phyloP scores from a whole-genome alignment of 2,888 invertebrate genomes.

The Artemia sinica region DNA sequence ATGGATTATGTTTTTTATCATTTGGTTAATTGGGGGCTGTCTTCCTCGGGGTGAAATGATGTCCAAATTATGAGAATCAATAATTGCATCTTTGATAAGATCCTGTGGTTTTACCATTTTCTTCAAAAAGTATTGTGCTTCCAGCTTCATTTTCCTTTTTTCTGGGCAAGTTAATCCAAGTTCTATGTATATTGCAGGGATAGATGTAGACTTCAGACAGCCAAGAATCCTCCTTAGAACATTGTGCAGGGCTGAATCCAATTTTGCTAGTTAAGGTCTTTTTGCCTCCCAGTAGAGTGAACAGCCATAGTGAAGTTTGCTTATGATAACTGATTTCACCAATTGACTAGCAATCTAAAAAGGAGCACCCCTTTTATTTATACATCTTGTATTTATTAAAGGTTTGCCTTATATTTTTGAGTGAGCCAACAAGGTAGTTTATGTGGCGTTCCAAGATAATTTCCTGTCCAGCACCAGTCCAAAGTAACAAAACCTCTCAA shows the following conservation, averaged over 20 bases:
- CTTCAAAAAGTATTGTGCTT: not conserved
- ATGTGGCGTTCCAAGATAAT: conserved; percentile 6
- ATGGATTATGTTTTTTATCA: too few species aligned
- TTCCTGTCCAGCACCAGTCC: not conserved
- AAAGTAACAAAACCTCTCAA: conserved; percentile 9
- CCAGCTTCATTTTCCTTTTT: not conserved
- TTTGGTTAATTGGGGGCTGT: too few species aligned
- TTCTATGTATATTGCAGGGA: not conserved
- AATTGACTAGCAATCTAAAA: not conserved
- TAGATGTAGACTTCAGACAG: conserved; percentile 2
- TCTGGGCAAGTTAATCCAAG: not conserved
- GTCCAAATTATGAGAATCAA: not conserved
- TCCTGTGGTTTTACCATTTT: not conserved
- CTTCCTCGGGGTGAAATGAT: not conserved
- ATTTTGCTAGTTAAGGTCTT: not conserved
- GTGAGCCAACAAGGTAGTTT: not conserved
- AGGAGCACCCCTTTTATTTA: too few species aligned
- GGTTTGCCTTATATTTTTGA: not conserved
- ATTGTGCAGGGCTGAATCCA: not conserved
- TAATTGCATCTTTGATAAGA: not conserved
- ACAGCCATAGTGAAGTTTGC: not conserved
- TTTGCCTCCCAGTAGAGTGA: not conserved
- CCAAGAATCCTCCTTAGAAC: not conserved
- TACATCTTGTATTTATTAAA: not conserved
- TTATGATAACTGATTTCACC: not conserved